Evolutionary conservation across 2,888 invertebrate species (phyloP), one percentile per base, ranked within the genome.

Genomic region (Brachylomia viminalis): DNA sequence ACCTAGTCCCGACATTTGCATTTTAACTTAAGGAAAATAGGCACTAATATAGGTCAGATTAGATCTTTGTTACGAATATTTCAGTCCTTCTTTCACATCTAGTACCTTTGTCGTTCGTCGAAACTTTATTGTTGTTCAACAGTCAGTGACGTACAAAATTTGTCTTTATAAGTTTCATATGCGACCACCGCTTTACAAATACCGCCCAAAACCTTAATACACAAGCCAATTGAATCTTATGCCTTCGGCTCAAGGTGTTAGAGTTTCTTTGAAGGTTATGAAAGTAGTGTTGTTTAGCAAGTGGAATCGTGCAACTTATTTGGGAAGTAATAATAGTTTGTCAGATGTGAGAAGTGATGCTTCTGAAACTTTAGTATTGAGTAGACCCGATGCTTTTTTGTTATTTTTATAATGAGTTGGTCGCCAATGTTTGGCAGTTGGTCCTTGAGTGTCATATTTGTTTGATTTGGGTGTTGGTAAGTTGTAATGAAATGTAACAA

Each of bases 401-500:
- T 71, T 78, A 74, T 73, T 67, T 82, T 81, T 82, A 78, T 74
- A 74, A 82, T 82, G 73, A 82, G 83, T 74, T 82, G 27, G 58
- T 49, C 45, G 33, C 45, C 45, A 67, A 33, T 71, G 70, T 81
- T 61, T 33, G 20, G 23, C 15, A 23, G 42, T 47, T 69, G 17
- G 75, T 52, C 49, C 23, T 11, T 13, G 15, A 30, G 27, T 64
- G 74, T 68, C 67, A 71, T n/a, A 67, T 58, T 52, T 65, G 20
- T 72, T 47, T 66, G 80, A 68, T 59, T 72, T 67, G 59, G 49
- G 52, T 42, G 49, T 62, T 17, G 27, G 13, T 30, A 27, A 69
- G 30, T 62, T 62, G 11, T 13, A 68, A 38, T 58, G 23, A 66
- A 79, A 56, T 65, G 30, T 15, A 20, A 20, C 3, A 77, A 68